A percentile compares a stretch with the other conserved stretches of the same genome.
These are phyloP conservation scores for Hypsibius dujardini DNA, from an alignment of 1,140 invertebrate genomes.

Conservation along the genomic window DNA sequence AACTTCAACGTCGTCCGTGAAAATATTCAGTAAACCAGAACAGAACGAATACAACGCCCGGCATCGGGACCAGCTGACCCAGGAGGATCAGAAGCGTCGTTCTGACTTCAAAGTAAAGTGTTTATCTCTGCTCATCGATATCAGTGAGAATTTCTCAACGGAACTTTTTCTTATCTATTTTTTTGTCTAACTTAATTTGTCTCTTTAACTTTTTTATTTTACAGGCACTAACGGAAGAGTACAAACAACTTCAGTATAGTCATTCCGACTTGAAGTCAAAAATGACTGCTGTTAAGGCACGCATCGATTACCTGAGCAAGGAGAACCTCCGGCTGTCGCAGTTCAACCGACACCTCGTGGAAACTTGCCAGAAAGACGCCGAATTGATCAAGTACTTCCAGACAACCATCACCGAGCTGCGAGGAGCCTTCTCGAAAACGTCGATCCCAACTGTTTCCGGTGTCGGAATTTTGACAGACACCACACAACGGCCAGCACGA, in stretches of 20 bases:
- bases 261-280: not conserved
- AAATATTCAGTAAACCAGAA: not conserved
- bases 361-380: conserved; percentile 5
- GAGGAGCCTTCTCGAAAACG: conserved; percentile 1
- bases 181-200: not conserved
- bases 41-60: not conserved
- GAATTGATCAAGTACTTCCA: conserved; percentile 6
- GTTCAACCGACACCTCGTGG: not conserved
- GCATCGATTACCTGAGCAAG: not conserved
- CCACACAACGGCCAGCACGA: not conserved
- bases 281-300: not conserved
- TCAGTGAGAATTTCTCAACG: too few species aligned
- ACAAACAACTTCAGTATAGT: not conserved
- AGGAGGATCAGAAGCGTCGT: not conserved
- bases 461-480: not conserved
- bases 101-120: not conserved
- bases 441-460: not conserved
- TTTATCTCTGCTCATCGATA: not conserved
- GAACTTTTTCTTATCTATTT: too few species aligned
- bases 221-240: conserved; percentile 3
- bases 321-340: not conserved
- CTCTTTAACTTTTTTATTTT: not conserved
- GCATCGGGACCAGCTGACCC: not conserved
- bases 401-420: conserved; percentile 3
- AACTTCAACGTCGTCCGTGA: too few species aligned